Base-by-base conservation (phyloP, 2,113 vertebrate genomes). In the Oncorhynchus keta region DNA sequence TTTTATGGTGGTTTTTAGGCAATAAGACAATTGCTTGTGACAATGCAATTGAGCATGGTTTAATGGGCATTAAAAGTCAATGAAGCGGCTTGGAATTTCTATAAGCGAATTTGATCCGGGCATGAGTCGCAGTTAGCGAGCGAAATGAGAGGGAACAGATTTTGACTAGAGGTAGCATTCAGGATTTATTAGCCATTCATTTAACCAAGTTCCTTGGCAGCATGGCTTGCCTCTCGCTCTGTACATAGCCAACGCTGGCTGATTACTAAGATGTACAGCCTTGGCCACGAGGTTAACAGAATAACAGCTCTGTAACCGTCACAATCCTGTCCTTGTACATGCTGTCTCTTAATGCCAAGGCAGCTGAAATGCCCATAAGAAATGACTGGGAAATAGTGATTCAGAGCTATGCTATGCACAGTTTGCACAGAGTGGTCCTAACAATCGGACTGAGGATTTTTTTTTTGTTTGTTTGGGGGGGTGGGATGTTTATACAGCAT, bases 21-120 rank as follows among this genome's bases (percentile, higher is more conserved):
- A 91, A 92, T 93, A 90, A 91, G 89, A 92, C 91, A 92, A 91
- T 93, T 91, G 89, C 89, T 91, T 91, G 90, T 91, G 89, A 90
- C 90, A 89, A 89, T 76, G 88, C 88, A 91, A 91, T 92, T 91
- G 90, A 92, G 89, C 90, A 79, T 91, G 87, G 81, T 89, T 89
- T 90, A 93, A 90, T 89, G 83, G 86, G 86, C 90, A 88, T 86
- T 89, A 87, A 88, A 91, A 88, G 77, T 85, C 87, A 87, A 84
- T 82, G 89, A 88, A 86, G 85, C 88, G 76, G 76, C 14, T 78
- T 80, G 88, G 88, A 82, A 77, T 84, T 86, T 89, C 84, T 89
- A 85, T 85, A 86, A 86, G 83, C 76, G 74, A 66, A 85, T 90
- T 87, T 84, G 83, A 84, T 86, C 79, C 76, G 57, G 68, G 61